Evolutionary conservation across 2,797 vertebrate species (phyloP).

Genomic region (Spinibarbus caldwelli): DNA sequence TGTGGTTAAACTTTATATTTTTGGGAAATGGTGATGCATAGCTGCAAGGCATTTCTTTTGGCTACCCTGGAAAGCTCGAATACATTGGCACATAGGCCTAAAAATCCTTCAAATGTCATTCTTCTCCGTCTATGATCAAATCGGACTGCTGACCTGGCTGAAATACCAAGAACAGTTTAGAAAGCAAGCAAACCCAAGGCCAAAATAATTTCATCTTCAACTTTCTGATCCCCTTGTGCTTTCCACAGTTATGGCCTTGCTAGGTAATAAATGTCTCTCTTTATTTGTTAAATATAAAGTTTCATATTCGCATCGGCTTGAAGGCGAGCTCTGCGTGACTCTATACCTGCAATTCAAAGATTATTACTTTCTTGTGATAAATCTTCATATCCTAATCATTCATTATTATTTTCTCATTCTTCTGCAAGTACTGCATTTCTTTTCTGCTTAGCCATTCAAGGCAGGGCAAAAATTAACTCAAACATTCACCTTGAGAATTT

Average conservation of each 20-base stretch:
- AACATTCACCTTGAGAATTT: slow-evolving; percentile 11
- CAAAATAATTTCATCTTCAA: slow-evolving; percentile 26
- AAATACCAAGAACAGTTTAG: slow-evolving; percentile 2
- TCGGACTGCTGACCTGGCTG: slow-evolving; percentile 18
- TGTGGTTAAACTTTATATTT: slow-evolving; percentile 36
- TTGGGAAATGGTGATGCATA: slow-evolving; percentile 50
- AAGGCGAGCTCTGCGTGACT: slow-evolving; percentile 1
- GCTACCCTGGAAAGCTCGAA: neutral
- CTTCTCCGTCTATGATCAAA: slow-evolving; percentile 11
- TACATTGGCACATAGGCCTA: slow-evolving; percentile 28
- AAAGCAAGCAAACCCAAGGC: slow-evolving; percentile 45
- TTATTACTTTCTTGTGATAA: slow-evolving; percentile 12
- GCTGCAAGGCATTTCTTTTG: slow-evolving; percentile 53
- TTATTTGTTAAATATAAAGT: slow-evolving; percentile 48
- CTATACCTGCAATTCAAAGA: neutral
- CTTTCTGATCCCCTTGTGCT: slow-evolving; percentile 35
- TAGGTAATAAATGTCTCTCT: slow-evolving; percentile 27
- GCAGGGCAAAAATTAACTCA: neutral
- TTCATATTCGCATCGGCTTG: slow-evolving; percentile 9
- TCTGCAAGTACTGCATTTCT: slow-evolving; percentile 36
- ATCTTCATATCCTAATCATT: slow-evolving; percentile 9
- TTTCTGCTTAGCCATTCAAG: slow-evolving; percentile 1
- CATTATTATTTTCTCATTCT: slow-evolving; percentile 37
- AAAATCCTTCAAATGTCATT: slow-evolving; percentile 22
- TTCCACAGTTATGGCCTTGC: slow-evolving; percentile 8